Evolutionary conservation across 2,797 vertebrate species (phyloP).

Genomic region (Lacerta viridis): DNA sequence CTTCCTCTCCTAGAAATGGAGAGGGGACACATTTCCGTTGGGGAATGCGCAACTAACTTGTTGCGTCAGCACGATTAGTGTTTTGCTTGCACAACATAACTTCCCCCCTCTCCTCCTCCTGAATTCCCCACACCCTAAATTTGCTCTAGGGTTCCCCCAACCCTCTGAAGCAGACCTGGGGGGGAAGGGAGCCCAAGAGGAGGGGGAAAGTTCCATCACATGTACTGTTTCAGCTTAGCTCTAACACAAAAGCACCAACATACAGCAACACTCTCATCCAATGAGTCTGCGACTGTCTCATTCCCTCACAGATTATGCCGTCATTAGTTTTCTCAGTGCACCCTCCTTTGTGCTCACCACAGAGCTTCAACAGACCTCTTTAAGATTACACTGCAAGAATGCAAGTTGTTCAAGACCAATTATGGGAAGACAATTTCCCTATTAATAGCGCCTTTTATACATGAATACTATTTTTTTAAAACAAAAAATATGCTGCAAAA

Average conservation of each 20-base stretch:
- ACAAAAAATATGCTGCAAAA: background rate
- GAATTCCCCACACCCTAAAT: too few species aligned
- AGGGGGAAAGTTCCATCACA: background rate
- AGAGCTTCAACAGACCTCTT: background rate
- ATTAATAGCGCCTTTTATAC: background rate
- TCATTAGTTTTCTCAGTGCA: background rate
- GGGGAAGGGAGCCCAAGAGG: background rate
- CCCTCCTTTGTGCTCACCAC: too few species aligned
- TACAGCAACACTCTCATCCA: background rate
- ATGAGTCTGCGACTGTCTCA: background rate
- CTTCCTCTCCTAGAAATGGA: background rate
- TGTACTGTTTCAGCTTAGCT: background rate
- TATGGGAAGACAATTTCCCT: conserved; percentile 48
- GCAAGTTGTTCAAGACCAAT: conserved; percentile 37
- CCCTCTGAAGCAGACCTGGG: too few species aligned
- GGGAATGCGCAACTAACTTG: too few species aligned
- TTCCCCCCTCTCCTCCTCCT: too few species aligned
- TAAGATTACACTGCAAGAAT: background rate
- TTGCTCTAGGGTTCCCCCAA: too few species aligned
- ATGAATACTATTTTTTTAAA: conserved; percentile 22
- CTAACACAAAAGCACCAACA: background rate
- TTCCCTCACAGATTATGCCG: too few species aligned
- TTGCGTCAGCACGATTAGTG: too few species aligned
- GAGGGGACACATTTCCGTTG: background rate
- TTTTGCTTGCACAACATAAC: too few species aligned